Percentiles rank a stretch among this genome's conserved stretches.
phyloP scores from a whole-genome alignment of 2,797 vertebrate genomes.

The Gymnodraco acuticeps region DNA sequence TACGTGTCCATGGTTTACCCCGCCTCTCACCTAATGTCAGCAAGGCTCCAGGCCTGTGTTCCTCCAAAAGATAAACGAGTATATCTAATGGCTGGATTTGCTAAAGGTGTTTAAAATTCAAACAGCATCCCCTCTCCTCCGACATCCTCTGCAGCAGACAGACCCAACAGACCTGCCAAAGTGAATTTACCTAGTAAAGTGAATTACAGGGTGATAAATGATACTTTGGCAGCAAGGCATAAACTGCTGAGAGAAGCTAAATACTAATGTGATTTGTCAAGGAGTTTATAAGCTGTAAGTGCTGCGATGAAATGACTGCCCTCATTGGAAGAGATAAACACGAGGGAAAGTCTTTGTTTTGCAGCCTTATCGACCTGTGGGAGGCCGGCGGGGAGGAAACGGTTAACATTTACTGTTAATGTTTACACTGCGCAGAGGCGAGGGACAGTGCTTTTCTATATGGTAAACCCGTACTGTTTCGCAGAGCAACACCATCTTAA shows the following conservation, averaged over 20 bases:
- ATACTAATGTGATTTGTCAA: slow-evolving; percentile 85
- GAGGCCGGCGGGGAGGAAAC: slow-evolving; percentile 55
- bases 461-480: slow-evolving; percentile 21
- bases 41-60: not conserved
- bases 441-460: slow-evolving; percentile 31
- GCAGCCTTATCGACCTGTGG: slow-evolving; percentile 65
- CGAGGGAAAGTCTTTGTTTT: slow-evolving; percentile 72
- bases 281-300: slow-evolving; percentile 86
- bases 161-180: slow-evolving; percentile 74
- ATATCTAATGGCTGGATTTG: not conserved
- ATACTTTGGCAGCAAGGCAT: slow-evolving; percentile 82
- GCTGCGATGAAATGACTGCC: slow-evolving; percentile 85
- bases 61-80: slow-evolving; percentile 8
- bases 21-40: not conserved
- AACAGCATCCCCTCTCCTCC: slow-evolving; percentile 40
- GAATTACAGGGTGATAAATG: slow-evolving; percentile 85
- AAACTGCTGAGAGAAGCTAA: slow-evolving; percentile 86
- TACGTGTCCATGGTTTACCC: not conserved
- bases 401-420: slow-evolving; percentile 52
- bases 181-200: slow-evolving; percentile 83
- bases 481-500: slow-evolving; percentile 49
- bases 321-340: slow-evolving; percentile 82
- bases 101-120: slow-evolving; percentile 52
- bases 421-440: slow-evolving; percentile 18
- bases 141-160: slow-evolving; percentile 59